Percentiles rank a stretch among this genome's conserved stretches.
These are phyloP conservation scores for Cantharis flavilabris DNA, from an alignment of 2,888 invertebrate genomes.

Conservation along the genomic window DNA sequence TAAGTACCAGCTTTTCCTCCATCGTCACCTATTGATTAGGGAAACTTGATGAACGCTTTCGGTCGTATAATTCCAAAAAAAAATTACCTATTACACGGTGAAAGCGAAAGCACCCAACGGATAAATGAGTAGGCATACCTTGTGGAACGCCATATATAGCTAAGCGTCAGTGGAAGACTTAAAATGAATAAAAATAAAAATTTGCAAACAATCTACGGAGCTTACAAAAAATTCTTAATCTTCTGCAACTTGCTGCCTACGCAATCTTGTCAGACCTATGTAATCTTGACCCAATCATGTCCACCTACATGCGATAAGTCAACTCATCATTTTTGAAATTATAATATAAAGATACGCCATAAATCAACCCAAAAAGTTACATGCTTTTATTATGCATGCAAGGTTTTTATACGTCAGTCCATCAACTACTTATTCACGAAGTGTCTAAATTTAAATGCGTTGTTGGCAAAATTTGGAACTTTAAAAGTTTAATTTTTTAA, in stretches of 20 bases:
- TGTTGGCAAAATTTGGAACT: neutral
- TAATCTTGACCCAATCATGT: slow-evolving; percentile 29
- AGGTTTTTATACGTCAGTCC: neutral
- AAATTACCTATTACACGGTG: neutral
- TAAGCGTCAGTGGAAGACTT: neutral
- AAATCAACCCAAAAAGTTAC: slow-evolving; percentile 21
- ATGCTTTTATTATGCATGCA: neutral
- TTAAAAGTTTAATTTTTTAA: neutral
- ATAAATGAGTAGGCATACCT: neutral
- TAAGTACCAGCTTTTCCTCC: neutral
- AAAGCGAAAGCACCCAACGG: neutral
- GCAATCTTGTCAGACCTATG: slow-evolving; percentile 22
- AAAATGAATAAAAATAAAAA: neutral
- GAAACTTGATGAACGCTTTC: neutral
- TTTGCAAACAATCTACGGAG: slow-evolving; percentile 1
- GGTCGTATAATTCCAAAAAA: neutral
- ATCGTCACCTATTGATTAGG: neutral
- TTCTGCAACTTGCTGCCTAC: slow-evolving; percentile 16
- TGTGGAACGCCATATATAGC: neutral
- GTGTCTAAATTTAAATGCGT: neutral
- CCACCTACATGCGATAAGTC: slow-evolving; percentile 20
- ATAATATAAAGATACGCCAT: slow-evolving; percentile 22
- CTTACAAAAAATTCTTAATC: neutral
- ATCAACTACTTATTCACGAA: neutral
- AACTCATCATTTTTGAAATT: slow-evolving; percentile 25